Evolutionary conservation across 2,797 vertebrate genomes (phyloP).

Genomic region (Agapornis canus): DNA sequence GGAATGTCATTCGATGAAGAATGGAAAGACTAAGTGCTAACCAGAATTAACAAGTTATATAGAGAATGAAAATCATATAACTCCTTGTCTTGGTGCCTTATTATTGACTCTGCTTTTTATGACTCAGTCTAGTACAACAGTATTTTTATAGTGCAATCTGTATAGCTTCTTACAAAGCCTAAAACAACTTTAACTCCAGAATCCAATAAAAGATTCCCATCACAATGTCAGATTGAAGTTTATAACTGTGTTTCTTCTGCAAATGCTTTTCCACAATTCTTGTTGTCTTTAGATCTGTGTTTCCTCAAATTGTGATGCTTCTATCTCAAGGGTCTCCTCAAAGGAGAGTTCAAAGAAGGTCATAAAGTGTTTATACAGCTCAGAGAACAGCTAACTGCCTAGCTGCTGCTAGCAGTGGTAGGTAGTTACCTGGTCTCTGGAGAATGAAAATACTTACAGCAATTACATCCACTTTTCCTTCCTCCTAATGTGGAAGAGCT

Average conservation of each 20-base stretch:
- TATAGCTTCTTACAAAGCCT: not conserved
- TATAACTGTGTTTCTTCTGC: not conserved
- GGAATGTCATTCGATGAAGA: not conserved
- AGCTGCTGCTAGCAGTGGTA: conserved; percentile 1
- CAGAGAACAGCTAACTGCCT: not conserved
- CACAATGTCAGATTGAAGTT: not conserved
- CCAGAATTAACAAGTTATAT: not conserved
- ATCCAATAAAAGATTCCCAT: not conserved
- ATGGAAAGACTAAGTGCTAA: not conserved
- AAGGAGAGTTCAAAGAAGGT: not conserved
- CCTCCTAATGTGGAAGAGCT: not conserved
- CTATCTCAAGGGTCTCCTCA: not conserved
- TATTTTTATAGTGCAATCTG: not conserved
- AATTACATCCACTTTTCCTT: conserved; percentile 2
- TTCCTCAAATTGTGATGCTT: not conserved
- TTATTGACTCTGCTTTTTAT: not conserved
- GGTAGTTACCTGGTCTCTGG: not conserved
- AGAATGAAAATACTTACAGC: not conserved
- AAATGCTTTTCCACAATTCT: not conserved
- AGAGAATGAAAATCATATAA: not conserved
- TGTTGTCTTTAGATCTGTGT: not conserved
- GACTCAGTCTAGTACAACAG: not conserved
- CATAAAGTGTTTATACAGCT: not conserved
- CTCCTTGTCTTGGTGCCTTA: not conserved
- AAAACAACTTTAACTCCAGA: not conserved